Percentiles rank a stretch among this genome's conserved stretches.
Conservation (phyloP, 1,140 invertebrate species). For the Lepidurus packardi region DNA sequence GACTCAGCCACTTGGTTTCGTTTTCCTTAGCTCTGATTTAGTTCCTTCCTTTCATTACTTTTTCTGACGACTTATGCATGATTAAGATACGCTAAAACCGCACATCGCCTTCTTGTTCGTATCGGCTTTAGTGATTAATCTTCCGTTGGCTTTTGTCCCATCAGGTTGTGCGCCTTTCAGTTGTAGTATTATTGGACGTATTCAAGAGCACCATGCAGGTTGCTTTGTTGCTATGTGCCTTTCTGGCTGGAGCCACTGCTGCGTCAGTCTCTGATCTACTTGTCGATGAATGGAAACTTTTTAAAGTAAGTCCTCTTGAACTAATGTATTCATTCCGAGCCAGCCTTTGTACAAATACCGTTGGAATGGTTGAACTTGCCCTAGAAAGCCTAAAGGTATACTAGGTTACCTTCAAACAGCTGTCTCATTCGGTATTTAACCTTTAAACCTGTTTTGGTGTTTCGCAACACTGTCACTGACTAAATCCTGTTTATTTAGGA, state of each 20-base stretch:
- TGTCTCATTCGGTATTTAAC: not conserved
- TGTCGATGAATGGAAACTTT: constrained; percentile 35
- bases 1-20: too few species aligned
- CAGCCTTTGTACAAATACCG: not conserved
- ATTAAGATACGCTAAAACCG: too few species aligned
- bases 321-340: too few species aligned
- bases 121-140: not conserved
- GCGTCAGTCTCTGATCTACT: constrained; percentile 32
- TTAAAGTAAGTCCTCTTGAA: constrained; percentile 26
- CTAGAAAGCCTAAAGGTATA: not conserved
- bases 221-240: constrained; percentile 18
- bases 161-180: not conserved
- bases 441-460: not conserved
- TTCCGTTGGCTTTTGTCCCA: not conserved
- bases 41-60: too few species aligned
- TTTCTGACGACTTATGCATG: too few species aligned
- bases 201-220: not conserved
- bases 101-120: not conserved
- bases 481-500: not conserved
- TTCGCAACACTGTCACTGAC: not conserved
- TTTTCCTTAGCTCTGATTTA: too few species aligned
- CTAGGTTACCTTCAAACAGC: too few species aligned
- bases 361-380: not conserved
- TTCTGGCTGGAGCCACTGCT: constrained; percentile 25
- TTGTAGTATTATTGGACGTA: not conserved